These are phyloP conservation scores for Halichoerus grypus DNA, from an alignment of 2,113 vertebrate genomes.

Conservation along the genomic window DNA sequence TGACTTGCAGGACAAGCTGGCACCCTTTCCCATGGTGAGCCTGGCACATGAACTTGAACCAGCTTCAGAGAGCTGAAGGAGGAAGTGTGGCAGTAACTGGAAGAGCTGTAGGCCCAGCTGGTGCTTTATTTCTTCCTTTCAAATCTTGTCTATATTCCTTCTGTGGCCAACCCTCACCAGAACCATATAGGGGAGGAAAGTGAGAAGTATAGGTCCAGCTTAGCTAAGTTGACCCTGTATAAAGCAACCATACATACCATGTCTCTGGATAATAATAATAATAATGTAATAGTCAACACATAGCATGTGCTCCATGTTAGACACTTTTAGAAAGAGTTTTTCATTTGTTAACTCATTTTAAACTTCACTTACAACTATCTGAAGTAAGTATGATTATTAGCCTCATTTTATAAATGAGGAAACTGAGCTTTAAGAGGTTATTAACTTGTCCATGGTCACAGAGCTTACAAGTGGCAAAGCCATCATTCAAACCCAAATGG, in stretches of 20 bases:
- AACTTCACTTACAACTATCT: not conserved
- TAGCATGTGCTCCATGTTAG: not conserved
- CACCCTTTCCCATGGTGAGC: not conserved
- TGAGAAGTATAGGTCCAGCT: not conserved
- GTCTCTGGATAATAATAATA: not conserved
- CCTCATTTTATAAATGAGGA: slow-evolving; percentile 47
- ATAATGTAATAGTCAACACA: not conserved
- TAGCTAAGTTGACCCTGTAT: not conserved
- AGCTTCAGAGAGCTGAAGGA: not conserved
- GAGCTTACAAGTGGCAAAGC: not conserved
- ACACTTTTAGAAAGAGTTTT: not conserved
- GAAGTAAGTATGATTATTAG: not conserved
- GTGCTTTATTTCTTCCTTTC: not conserved
- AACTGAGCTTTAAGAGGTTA: not conserved
- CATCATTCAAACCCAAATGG: not conserved
- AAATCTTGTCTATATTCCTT: not conserved
- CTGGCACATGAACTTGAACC: not conserved
- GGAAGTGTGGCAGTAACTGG: not conserved
- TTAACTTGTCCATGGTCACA: not conserved
- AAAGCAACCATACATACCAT: not conserved
- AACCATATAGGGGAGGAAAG: not conserved
- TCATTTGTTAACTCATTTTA: not conserved
- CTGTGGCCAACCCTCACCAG: not conserved
- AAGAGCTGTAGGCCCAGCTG: not conserved
- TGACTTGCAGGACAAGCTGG: not conserved